phyloP scores from a whole-genome alignment of 2,113 vertebrate genomes.

The Varanus komodoensis region DNA sequence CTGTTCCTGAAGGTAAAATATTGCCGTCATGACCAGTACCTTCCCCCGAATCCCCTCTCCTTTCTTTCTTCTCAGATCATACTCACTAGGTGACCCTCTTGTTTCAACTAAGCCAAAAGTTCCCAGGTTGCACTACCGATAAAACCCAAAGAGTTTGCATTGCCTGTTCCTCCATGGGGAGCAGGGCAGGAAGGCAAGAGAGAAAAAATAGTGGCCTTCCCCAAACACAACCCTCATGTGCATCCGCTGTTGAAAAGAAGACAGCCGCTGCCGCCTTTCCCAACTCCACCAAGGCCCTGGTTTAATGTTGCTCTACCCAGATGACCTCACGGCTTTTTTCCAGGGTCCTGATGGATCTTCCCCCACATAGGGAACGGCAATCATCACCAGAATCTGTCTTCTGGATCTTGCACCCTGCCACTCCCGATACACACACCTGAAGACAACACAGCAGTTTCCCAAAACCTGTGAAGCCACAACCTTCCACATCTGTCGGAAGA shows the following conservation, averaged over 20 bases:
- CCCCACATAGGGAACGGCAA: neutral
- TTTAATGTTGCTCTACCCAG: neutral
- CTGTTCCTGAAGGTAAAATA: neutral
- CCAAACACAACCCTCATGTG: neutral
- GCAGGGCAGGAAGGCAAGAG: neutral
- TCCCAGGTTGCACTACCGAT: neutral
- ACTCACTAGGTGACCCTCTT: too few relatives aligned
- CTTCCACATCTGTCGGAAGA: neutral
- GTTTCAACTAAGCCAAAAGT: neutral
- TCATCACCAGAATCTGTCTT: neutral
- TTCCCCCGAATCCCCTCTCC: neutral
- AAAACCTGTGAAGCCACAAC: neutral
- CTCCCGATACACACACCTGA: neutral
- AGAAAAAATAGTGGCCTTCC: neutral
- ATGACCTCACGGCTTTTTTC: neutral
- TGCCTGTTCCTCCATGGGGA: too few relatives aligned
- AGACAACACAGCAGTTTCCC: neutral
- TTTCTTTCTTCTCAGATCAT: neutral
- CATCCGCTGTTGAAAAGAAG: neutral
- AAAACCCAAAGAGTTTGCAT: neutral
- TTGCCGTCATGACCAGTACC: too few relatives aligned
- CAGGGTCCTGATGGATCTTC: neutral
- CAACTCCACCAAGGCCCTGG: neutral
- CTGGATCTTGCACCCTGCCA: neutral
- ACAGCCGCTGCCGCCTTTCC: neutral